These are phyloP conservation scores for Aphodius sticticus DNA, from an alignment of 2,888 invertebrate species.

Conservation along the genomic window DNA sequence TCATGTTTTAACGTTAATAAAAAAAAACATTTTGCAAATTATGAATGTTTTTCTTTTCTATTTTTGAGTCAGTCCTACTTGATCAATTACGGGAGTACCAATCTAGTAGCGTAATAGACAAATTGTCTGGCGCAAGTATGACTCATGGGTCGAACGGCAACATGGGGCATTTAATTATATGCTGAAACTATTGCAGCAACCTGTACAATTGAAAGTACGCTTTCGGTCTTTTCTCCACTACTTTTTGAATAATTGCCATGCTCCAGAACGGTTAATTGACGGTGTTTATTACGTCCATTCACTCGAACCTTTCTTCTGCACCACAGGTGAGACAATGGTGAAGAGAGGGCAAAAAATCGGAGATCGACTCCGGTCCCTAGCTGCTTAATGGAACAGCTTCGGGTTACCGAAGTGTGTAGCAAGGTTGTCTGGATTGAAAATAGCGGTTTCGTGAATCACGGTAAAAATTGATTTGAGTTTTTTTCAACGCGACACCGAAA, in stretches of 20 bases:
- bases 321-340: slow-evolving; percentile 20
- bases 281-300: slow-evolving; percentile 21
- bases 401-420: slow-evolving; percentile 30
- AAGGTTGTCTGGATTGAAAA: slow-evolving; percentile 34
- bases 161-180: background rate
- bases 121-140: background rate
- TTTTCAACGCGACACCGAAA: slow-evolving; percentile 15
- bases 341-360: slow-evolving; percentile 18
- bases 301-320: slow-evolving; percentile 22
- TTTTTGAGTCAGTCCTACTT: background rate
- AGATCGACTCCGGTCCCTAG: slow-evolving; percentile 15
- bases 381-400: slow-evolving; percentile 32
- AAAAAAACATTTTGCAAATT: too few species aligned
- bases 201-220: slow-evolving; percentile 19
- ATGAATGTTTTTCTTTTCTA: too few species aligned
- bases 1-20: background rate
- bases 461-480: slow-evolving; percentile 37
- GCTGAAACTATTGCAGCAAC: slow-evolving; percentile 14
- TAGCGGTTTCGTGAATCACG: slow-evolving; percentile 35
- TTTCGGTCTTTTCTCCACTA: slow-evolving; percentile 17
- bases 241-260: slow-evolving; percentile 19
- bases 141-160: background rate
- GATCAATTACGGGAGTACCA: background rate
- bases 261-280: slow-evolving; percentile 25
- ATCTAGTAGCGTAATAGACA: background rate